Conservation (phyloP, 2,797 vertebrate species). For the Platyrinchus mystaceus region DNA sequence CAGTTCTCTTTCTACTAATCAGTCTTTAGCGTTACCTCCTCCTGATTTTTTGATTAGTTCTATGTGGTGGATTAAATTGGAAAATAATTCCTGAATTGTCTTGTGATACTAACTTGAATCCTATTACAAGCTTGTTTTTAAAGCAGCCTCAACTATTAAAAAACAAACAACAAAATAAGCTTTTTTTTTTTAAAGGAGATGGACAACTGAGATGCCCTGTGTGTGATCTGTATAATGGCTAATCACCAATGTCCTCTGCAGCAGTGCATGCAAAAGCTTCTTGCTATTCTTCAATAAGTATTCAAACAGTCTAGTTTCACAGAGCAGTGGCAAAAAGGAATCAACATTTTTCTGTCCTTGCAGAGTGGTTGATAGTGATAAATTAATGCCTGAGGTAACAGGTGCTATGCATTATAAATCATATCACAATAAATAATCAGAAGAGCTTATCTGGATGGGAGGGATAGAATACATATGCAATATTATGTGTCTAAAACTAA, state of each 20-base stretch:
- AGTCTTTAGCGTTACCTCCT: background rate
- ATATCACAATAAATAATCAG: background rate
- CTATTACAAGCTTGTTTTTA: background rate
- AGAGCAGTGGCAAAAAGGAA: background rate
- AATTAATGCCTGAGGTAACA: conserved; percentile 7
- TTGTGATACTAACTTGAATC: background rate
- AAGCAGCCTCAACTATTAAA: background rate
- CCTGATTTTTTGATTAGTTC: background rate
- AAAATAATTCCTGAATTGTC: background rate
- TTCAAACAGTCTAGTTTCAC: background rate
- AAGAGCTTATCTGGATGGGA: background rate
- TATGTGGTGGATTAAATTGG: background rate
- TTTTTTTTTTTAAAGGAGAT: background rate
- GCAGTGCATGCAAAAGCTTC: background rate
- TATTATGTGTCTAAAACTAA: background rate
- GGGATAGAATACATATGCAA: background rate
- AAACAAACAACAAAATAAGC: background rate
- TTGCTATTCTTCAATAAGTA: background rate
- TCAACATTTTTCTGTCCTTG: conserved; percentile 7
- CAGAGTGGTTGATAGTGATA: background rate
- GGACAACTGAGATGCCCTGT: background rate
- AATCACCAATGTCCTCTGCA: background rate
- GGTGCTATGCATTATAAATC: background rate
- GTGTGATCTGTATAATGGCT: background rate
- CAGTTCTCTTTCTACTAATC: background rate